phyloP scores from a whole-genome alignment of 2,797 vertebrate species.

The Microchirus variegatus region DNA sequence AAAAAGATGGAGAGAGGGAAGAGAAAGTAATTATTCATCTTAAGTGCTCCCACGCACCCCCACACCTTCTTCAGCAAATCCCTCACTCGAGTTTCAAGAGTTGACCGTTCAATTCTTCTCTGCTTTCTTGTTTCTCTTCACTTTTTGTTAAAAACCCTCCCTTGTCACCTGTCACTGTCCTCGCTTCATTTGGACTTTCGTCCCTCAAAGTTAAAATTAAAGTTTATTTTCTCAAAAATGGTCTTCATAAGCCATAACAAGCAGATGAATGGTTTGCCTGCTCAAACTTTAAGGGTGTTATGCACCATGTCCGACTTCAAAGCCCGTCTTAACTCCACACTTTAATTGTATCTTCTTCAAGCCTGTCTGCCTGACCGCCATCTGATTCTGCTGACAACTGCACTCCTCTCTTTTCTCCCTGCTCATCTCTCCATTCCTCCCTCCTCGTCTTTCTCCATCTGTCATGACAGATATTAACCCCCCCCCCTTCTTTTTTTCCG shows the following conservation, averaged over 20 bases:
- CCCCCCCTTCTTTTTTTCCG: background rate
- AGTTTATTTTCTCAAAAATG: conserved; percentile 80
- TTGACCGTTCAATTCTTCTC: conserved; percentile 31
- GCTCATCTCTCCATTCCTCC: conserved; percentile 63
- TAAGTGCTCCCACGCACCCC: conserved; percentile 40
- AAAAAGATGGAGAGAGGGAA: conserved; percentile 50
- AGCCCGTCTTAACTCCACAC: conserved; percentile 86
- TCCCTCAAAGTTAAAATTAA: conserved; percentile 69
- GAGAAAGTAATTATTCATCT: conserved; percentile 78
- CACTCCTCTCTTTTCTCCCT: conserved; percentile 73
- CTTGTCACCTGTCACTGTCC: conserved; percentile 39
- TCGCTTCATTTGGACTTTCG: conserved; percentile 59
- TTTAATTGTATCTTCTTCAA: conserved; percentile 89
- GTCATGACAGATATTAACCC: conserved; percentile 48
- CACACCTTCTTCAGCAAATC: conserved; percentile 46
- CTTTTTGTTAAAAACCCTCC: conserved; percentile 31
- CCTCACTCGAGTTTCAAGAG: conserved; percentile 43
- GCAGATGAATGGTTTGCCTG: conserved; percentile 72
- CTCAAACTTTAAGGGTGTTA: conserved; percentile 82
- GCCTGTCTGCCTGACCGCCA: conserved; percentile 83
- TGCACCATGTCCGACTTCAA: conserved; percentile 87
- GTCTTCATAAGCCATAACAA: conserved; percentile 80
- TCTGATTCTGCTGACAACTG: conserved; percentile 88
- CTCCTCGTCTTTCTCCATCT: conserved; percentile 51
- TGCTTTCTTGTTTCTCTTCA: conserved; percentile 7